Conservation (phyloP, 2,113 vertebrate genomes). For the Indri indri region DNA sequence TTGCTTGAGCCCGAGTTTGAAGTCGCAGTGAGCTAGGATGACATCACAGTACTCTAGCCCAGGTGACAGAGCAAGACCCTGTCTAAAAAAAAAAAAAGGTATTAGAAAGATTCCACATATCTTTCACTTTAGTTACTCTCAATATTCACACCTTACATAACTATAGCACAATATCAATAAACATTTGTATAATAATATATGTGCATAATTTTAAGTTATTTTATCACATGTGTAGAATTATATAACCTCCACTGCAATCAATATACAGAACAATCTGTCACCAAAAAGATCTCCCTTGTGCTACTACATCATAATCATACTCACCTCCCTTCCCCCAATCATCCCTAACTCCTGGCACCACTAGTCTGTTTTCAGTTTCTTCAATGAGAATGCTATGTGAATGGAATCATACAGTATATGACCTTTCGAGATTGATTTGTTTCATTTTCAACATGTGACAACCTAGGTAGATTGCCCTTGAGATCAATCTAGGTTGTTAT, state of each 20-base stretch:
- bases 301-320: not conserved
- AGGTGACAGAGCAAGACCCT: too few relatives aligned
- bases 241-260: not conserved
- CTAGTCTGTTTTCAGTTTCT: conserved; percentile 8
- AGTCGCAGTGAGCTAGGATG: too few relatives aligned
- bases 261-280: not conserved
- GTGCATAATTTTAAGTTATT: not conserved
- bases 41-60: too few relatives aligned
- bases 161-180: not conserved
- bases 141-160: not conserved
- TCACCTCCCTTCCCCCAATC: not conserved
- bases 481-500: not conserved
- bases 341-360: not conserved
- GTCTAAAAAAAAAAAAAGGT: too few relatives aligned
- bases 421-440: not conserved
- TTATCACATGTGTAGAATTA: not conserved
- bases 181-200: not conserved
- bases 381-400: not conserved
- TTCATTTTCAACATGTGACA: not conserved
- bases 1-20: too few relatives aligned
- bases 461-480: not conserved
- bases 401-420: not conserved
- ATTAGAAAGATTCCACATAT: not conserved
- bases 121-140: not conserved
- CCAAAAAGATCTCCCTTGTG: not conserved